Evolutionary conservation across 2,113 vertebrate genomes (phyloP).

Genomic region (Microtus oregoni): DNA sequence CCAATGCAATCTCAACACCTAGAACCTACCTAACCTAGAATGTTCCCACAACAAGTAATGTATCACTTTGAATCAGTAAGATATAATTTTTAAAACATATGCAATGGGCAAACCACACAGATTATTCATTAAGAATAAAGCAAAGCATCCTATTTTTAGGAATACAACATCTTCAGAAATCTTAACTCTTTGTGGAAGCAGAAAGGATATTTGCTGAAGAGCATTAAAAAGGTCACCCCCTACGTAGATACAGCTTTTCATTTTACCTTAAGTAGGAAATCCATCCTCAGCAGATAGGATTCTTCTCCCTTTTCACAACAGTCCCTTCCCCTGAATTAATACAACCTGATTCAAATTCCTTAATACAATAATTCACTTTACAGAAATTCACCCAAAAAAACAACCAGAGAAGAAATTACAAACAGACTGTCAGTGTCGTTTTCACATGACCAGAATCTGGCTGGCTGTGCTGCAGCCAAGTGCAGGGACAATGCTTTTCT

Average conservation of each 20-base stretch:
- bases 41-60: not conserved
- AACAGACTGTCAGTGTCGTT: conserved; percentile 62
- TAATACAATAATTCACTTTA: conserved; percentile 58
- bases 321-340: conserved; percentile 60
- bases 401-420: conserved; percentile 26
- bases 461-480: conserved; percentile 40
- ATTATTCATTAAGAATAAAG: conserved; percentile 39
- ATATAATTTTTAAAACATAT: conserved; percentile 20
- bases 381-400: conserved; percentile 52
- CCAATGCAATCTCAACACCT: not conserved
- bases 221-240: not conserved
- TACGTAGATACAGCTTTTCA: not conserved
- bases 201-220: not conserved
- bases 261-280: conserved; percentile 64
- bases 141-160: conserved; percentile 44
- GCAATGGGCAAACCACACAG: not conserved
- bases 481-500: conserved; percentile 15
- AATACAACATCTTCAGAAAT: conserved; percentile 32
- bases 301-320: conserved; percentile 49
- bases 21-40: not conserved
- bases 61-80: conserved; percentile 15
- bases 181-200: conserved; percentile 52
- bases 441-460: conserved; percentile 34
- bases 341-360: conserved; percentile 60
- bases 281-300: conserved; percentile 40